Base-by-base conservation (phyloP, 2,797 vertebrate genomes). In the Acrossocheilus fasciatus region DNA sequence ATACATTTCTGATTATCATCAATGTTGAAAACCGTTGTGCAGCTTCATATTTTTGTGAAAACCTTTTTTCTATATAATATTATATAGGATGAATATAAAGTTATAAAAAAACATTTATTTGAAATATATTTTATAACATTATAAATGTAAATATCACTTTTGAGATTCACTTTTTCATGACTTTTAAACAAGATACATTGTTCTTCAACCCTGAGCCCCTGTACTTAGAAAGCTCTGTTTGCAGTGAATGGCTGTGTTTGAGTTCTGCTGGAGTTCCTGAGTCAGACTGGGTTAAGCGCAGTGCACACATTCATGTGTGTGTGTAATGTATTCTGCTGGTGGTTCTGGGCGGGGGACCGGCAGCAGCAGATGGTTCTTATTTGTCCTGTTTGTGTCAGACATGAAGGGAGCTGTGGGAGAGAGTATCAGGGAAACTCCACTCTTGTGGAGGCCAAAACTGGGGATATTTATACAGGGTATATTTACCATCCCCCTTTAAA, bases 361-460 rank as follows among this genome's bases (percentile, higher is more conserved):
- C 75, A 92, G 87, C 91, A 96, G 93, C 97, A 97, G 97, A 97
- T 97, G 96, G 95, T 95, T 96, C 94, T 93, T 95, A 96, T 97
- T 97, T 96, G 96, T 97, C 90, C 88, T 81, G 91, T 96, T 95
- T 94, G 94, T 94, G 94, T 96, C 95, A 96, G 96, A 96, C 95
- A 95, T 91, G 91, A 91, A 93, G 91, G 94, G 94, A 95, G 94
- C 90, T 92, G 94, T 96, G 95, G 95, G 94, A 94, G 92, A 94
- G 93, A 90, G 89, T 88, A 89, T 89, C 23, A 59, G 90, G 87
- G 86, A 83, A 86, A 89, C 76, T 84, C 89, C 66, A 52, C 82
- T 62, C 83, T 88, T 82, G 73, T 87, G 78, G 78, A 85, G 74
- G 45, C 70, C 77, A 70, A 68, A 78, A 82, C 76, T 74, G 57